These are phyloP conservation scores for Eilema caniola DNA, from an alignment of 2,888 invertebrate genomes.

Conservation along the genomic window DNA sequence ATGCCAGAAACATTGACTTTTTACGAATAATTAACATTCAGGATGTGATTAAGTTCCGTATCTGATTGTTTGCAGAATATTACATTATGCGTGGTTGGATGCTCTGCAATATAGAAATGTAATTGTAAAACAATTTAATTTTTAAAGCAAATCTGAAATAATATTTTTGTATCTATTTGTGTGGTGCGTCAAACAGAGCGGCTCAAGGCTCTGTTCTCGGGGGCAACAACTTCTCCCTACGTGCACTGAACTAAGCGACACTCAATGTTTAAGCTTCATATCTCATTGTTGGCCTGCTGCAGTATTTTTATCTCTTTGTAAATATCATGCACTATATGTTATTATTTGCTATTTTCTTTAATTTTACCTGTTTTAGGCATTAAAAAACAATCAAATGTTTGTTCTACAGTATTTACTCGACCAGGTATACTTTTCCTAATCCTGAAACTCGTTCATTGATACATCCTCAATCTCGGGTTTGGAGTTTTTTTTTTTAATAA, in stretches of 20 bases:
- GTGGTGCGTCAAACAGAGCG: constrained; percentile 58
- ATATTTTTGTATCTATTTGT: constrained; percentile 49
- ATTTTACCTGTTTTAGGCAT: not conserved
- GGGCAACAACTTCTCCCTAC: constrained; percentile 78
- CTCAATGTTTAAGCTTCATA: constrained; percentile 65
- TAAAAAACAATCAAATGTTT: not conserved
- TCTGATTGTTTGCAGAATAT: not conserved
- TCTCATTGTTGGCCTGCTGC: constrained; percentile 46
- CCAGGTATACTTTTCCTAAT: not conserved
- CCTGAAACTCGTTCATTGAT: constrained; percentile 10
- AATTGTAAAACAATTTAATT: not conserved
- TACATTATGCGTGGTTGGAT: not conserved
- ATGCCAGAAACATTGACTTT: not conserved
- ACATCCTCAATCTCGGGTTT: not conserved
- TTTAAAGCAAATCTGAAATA: constrained; percentile 19
- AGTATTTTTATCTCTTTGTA: constrained; percentile 32
- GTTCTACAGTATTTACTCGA: not conserved
- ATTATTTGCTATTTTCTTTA: not conserved
- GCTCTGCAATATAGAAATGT: not conserved
- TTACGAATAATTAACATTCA: not conserved
- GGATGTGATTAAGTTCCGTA: not conserved
- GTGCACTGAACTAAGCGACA: constrained; percentile 74
- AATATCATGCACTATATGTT: not conserved
- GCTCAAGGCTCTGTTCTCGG: constrained; percentile 68
- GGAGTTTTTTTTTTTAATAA: too few relatives aligned